Base-by-base conservation (phyloP, 2,888 invertebrate genomes). In the Ophion costatus region DNA sequence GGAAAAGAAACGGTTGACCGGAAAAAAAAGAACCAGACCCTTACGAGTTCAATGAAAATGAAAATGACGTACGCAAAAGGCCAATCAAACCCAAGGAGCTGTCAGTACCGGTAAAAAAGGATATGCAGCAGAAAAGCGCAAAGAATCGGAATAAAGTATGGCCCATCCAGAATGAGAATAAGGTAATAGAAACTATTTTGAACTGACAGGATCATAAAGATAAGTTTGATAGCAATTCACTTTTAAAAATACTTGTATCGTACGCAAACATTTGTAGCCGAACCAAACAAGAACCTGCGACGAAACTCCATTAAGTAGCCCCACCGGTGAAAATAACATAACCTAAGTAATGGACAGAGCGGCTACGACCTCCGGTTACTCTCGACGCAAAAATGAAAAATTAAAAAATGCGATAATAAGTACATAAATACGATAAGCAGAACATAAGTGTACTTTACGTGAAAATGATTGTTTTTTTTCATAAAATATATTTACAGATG, bases 401-500 rank as follows among this genome's bases (percentile, higher is more conserved):
- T 66, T 66, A 17, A 38, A 66, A 66, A 42, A 69, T 38, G 17
- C 66, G 66, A 42, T 66, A 66, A 42, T 66, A 42, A 66, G 66
- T 66, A 17, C 42, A 66, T 66, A 17, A n/a, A 66, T 42, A 66
- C 38, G n/a, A 66, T 7, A 42, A n/a, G 17, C 66, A 66, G 42
- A 66, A 66, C 38, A 66, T 64, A 64, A 64, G 10, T 66, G 66
- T 64, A n/a, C 42, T 66, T 6, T 42, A 66, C 38, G 66, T 42
- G 42, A 66, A 66, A 66, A 66, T 66, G 2, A 38, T 38, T 17
- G 33, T 38, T 42, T 4, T 66, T 42, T 42, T 42, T 10, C 42
- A 42, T 42, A 4, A 42, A 38, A 66, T 66, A 66, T 17, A 38
- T 20, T 66, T 66, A 66, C 66, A 66, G 38, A 0, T 24, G 24